Conservation (phyloP, 2,113 vertebrate species). For the Lagenorhynchus albirostris region DNA sequence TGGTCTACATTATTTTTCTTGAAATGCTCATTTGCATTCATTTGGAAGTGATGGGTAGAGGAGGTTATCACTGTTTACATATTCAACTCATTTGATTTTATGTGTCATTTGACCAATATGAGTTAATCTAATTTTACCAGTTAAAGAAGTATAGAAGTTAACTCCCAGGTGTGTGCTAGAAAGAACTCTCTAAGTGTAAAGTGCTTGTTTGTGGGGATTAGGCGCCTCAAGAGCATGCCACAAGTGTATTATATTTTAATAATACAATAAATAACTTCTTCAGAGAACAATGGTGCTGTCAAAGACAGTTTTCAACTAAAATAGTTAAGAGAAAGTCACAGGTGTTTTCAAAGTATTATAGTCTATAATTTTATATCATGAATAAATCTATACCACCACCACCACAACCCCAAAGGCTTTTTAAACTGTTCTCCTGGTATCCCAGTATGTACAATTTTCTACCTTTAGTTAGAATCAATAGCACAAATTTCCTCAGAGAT, state of each 20-base stretch:
- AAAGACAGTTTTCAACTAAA: background rate
- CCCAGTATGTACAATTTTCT: background rate
- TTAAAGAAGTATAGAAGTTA: background rate
- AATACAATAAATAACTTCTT: background rate
- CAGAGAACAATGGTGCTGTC: background rate
- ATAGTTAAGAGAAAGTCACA: background rate
- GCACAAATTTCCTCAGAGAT: slow-evolving; percentile 2
- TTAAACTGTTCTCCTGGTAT: background rate
- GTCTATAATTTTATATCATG: background rate
- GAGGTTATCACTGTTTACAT: background rate
- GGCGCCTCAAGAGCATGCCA: background rate
- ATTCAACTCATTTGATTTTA: background rate
- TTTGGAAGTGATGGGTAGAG: background rate
- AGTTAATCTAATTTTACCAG: background rate
- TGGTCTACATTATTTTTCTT: slow-evolving; percentile 15
- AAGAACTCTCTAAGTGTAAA: background rate
- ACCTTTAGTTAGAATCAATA: slow-evolving; percentile 40
- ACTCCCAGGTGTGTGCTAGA: background rate
- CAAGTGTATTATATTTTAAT: slow-evolving; percentile 11
- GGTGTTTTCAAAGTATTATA: background rate
- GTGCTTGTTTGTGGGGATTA: background rate
- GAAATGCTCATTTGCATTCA: background rate
- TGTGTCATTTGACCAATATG: background rate
- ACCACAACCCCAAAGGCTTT: background rate
- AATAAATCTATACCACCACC: background rate